Evolutionary conservation across 1,140 invertebrate genomes (phyloP).

Genomic region (Drosophila pandora): DNA sequence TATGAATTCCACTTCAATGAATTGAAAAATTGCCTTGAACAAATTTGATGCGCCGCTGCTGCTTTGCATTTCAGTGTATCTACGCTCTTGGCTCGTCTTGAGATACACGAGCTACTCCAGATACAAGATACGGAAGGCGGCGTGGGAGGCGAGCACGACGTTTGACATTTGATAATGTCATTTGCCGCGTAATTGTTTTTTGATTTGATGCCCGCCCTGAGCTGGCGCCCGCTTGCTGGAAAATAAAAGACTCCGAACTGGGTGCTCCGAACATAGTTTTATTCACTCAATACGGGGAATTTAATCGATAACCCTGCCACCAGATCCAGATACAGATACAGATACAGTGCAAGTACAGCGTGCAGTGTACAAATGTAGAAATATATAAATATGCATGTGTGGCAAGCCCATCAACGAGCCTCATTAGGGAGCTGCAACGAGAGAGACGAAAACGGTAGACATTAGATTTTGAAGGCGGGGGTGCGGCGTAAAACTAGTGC

Average conservation of each 20-base stretch:
- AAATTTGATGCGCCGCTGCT: slow-evolving; percentile 70
- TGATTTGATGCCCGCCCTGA: slow-evolving; percentile 63
- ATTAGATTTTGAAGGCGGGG: background rate
- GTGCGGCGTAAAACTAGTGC: background rate
- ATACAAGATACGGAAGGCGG: background rate
- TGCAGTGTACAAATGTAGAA: too few relatives aligned
- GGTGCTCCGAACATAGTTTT: background rate
- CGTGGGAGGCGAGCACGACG: slow-evolving; percentile 57
- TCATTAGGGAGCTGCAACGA: slow-evolving; percentile 1
- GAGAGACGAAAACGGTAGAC: background rate
- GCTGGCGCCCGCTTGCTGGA: slow-evolving; percentile 8
- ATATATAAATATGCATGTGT: too few relatives aligned
- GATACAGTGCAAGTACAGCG: background rate
- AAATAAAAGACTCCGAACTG: background rate
- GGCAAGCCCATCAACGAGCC: too few relatives aligned
- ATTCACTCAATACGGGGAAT: background rate
- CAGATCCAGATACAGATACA: background rate
- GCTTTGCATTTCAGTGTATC: slow-evolving; percentile 65
- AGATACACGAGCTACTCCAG: slow-evolving; percentile 16
- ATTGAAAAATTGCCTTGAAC: slow-evolving; percentile 81
- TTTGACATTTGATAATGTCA: slow-evolving; percentile 82
- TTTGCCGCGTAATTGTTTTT: slow-evolving; percentile 82
- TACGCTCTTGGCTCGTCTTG: slow-evolving; percentile 6
- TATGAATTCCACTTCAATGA: slow-evolving; percentile 82
- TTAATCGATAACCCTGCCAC: background rate